Evolutionary conservation across 2,888 invertebrate genomes (phyloP).

Genomic region (Nemurella pictetii): DNA sequence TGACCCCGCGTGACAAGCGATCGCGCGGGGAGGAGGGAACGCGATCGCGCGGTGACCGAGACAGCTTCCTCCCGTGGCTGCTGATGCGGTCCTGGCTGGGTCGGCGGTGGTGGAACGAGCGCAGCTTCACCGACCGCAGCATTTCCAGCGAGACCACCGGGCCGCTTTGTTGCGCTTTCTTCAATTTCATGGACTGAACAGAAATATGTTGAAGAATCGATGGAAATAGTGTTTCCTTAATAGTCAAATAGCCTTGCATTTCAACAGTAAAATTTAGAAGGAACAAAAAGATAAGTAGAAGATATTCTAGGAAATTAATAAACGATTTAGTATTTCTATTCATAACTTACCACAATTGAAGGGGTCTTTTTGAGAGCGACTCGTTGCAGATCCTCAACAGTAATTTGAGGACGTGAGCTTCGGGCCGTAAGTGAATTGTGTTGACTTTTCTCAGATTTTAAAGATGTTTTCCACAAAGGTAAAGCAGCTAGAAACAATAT

Average conservation of each 20-base stretch:
- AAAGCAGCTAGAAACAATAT: not conserved
- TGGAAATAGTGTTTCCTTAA: too few species aligned
- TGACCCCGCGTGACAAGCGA: not conserved
- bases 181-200: not conserved
- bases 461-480: not conserved
- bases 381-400: constrained; percentile 51
- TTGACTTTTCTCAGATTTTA: not conserved
- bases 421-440: constrained; percentile 44
- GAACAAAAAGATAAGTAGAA: not conserved
- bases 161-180: constrained; percentile 41
- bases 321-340: not conserved
- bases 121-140: constrained; percentile 50
- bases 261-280: not conserved
- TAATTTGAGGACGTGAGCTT: constrained; percentile 48
- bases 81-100: constrained; percentile 1
- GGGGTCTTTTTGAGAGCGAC: constrained; percentile 51
- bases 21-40: not conserved
- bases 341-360: constrained; percentile 39
- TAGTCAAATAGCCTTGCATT: too few species aligned
- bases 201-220: too few species aligned
- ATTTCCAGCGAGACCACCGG: constrained; percentile 50
- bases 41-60: constrained; percentile 6
- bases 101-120: constrained; percentile 23
- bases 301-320: not conserved
- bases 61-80: not conserved